These are phyloP conservation scores for Tonatia bakeri DNA, from an alignment of 2,113 vertebrate species.

Conservation along the genomic window DNA sequence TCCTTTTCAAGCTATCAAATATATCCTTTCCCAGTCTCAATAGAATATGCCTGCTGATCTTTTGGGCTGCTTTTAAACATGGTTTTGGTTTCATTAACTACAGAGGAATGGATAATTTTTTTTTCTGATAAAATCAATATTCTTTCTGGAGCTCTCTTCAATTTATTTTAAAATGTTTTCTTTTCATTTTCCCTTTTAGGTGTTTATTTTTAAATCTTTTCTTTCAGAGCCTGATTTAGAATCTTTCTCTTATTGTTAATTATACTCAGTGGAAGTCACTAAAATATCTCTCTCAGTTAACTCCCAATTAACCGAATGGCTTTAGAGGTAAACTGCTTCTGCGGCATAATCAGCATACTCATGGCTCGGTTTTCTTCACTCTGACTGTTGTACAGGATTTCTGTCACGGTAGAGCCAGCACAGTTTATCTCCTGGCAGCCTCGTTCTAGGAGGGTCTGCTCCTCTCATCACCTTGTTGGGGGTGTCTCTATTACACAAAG, in stretches of 20 bases:
- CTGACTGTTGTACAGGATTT: neutral
- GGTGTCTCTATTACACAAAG: neutral
- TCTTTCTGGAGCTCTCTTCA: neutral
- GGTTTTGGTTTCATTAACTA: neutral
- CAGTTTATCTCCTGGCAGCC: no score
- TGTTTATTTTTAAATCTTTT: neutral
- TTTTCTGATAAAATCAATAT: neutral
- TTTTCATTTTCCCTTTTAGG: neutral
- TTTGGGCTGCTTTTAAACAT: neutral
- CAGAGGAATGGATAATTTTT: neutral
- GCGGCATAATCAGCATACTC: neutral
- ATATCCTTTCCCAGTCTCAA: neutral
- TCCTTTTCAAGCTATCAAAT: neutral
- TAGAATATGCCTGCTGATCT: neutral
- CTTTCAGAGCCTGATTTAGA: neutral
- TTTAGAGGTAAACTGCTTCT: neutral
- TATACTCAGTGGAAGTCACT: neutral
- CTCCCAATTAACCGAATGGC: neutral
- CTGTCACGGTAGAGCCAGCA: neutral
- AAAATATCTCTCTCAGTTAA: neutral
- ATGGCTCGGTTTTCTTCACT: neutral
- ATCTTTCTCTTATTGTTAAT: neutral
- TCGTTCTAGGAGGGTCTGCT: neutral
- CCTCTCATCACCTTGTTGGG: neutral
- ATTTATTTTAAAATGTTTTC: neutral